phyloP scores from a whole-genome alignment of 2,888 invertebrate genomes.

The Philonicus albiceps region DNA sequence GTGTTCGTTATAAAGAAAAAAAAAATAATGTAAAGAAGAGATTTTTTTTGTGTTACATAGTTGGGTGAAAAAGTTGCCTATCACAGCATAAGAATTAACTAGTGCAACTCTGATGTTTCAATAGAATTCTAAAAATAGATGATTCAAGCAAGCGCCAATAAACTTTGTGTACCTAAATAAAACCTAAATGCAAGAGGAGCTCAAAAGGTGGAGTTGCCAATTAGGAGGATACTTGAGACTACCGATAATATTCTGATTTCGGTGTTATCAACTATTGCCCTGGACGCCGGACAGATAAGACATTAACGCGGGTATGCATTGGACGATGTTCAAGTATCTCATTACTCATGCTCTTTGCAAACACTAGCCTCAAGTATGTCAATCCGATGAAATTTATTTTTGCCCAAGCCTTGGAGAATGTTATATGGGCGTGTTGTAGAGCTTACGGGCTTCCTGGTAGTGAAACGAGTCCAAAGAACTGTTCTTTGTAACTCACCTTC shows the following conservation, averaged over 20 bases:
- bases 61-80: background rate
- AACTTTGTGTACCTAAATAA: slow-evolving; percentile 7
- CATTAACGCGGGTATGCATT: background rate
- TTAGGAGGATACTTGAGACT: background rate
- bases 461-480: background rate
- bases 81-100: background rate
- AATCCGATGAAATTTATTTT: background rate
- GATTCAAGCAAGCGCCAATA: background rate
- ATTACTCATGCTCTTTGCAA: background rate
- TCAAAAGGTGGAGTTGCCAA: slow-evolving; percentile 1
- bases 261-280: background rate
- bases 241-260: background rate
- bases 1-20: background rate
- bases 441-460: background rate
- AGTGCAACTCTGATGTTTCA: background rate
- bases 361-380: background rate
- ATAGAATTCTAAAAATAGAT: slow-evolving; percentile 23
- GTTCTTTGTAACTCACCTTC: background rate
- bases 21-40: background rate
- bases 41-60: background rate
- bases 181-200: background rate
- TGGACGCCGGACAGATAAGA: background rate
- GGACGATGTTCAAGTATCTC: slow-evolving; percentile 3
- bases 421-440: background rate
- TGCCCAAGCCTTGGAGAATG: background rate